Evolutionary conservation across 2,888 invertebrate genomes (phyloP).

Genomic region (Stenolophus ochropezus): DNA sequence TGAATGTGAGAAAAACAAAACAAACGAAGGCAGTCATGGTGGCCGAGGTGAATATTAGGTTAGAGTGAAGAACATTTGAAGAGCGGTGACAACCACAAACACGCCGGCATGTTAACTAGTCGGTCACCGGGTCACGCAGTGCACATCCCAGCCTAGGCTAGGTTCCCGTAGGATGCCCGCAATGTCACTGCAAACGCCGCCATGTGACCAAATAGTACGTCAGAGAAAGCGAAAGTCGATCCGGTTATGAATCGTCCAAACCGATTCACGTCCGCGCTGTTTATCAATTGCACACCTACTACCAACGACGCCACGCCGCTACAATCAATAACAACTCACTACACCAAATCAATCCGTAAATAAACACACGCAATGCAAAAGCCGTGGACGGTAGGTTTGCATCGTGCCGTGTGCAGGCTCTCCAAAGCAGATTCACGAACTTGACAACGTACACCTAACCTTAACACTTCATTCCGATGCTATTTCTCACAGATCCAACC

Average conservation of each 20-base stretch:
- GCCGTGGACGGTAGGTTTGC: not conserved
- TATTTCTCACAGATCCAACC: slow-evolving; percentile 1
- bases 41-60: not conserved
- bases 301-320: slow-evolving; percentile 37
- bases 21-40: too few relatives aligned
- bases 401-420: slow-evolving; percentile 11
- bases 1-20: too few relatives aligned
- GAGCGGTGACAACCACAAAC: slow-evolving; percentile 9
- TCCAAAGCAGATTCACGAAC: slow-evolving; percentile 20
- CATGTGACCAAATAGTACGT: slow-evolving; percentile 49
- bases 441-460: slow-evolving; percentile 58
- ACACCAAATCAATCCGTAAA: slow-evolving; percentile 13
- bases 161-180: slow-evolving; percentile 8
- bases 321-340: slow-evolving; percentile 41
- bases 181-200: slow-evolving; percentile 18
- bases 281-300: slow-evolving; percentile 49
- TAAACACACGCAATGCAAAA: slow-evolving; percentile 15
- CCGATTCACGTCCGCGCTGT: slow-evolving; percentile 47
- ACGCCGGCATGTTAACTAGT: slow-evolving; percentile 29
- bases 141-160: not conserved
- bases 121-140: slow-evolving; percentile 39
- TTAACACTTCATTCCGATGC: slow-evolving; percentile 29
- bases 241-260: slow-evolving; percentile 49
- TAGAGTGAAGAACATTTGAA: not conserved
- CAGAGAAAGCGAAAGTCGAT: slow-evolving; percentile 45